phyloP scores from a whole-genome alignment of 2,888 invertebrate genomes.

The Entomobrya multifasciata region DNA sequence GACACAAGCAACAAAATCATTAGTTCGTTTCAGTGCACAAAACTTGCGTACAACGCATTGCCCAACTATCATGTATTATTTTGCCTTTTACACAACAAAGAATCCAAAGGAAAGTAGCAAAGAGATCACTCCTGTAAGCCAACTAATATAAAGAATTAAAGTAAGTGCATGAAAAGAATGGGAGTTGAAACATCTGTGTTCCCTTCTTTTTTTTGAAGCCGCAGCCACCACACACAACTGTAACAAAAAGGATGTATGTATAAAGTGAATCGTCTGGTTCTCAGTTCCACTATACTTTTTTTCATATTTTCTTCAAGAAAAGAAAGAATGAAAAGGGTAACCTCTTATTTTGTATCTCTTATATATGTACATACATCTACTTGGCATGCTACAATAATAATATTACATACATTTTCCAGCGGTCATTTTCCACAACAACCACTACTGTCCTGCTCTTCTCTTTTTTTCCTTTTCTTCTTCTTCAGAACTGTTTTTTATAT shows the following conservation, averaged over 20 bases:
- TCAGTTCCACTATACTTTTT: not conserved
- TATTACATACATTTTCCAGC: not conserved
- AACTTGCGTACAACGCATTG: no score
- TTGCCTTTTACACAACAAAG: no score
- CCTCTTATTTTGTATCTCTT: slow-evolving; percentile 29
- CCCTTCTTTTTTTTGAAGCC: slow-evolving; percentile 30
- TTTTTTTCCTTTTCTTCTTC: not conserved
- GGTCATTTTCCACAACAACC: slow-evolving; percentile 15
- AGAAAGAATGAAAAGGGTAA: slow-evolving; percentile 10
- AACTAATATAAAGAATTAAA: not conserved
- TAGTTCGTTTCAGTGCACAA: no score
- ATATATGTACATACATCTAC: slow-evolving; percentile 28
- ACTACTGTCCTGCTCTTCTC: not conserved
- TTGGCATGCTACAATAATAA: slow-evolving; percentile 4
- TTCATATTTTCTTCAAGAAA: slow-evolving; percentile 24
- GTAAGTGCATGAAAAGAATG: slow-evolving; percentile 27
- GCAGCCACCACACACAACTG: not conserved
- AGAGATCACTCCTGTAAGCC: no score
- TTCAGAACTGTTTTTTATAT: not conserved
- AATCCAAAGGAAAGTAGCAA: no score
- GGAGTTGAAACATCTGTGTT: slow-evolving; percentile 65
- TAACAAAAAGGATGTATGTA: not conserved
- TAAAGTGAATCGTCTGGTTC: slow-evolving; percentile 18
- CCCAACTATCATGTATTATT: no score
- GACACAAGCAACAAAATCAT: no score